phyloP scores from a whole-genome alignment of 2,113 vertebrate species.

The Cichladusa arquata region DNA sequence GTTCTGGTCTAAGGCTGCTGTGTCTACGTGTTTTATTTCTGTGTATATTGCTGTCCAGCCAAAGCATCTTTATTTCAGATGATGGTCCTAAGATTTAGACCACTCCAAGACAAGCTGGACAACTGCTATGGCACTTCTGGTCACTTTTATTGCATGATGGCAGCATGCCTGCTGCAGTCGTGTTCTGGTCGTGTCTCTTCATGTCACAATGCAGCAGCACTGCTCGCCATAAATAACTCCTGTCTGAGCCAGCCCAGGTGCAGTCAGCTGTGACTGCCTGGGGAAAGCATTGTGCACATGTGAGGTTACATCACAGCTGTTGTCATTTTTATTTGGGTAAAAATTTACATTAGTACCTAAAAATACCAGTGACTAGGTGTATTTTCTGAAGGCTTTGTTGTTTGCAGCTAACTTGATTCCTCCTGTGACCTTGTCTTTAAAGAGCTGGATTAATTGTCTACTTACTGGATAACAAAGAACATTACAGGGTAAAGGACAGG shows the following conservation, averaged over 20 bases:
- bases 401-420: background rate
- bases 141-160: background rate
- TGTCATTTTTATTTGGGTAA: background rate
- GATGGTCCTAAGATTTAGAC: background rate
- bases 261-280: background rate
- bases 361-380: background rate
- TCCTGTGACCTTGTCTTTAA: background rate
- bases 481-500: background rate
- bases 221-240: background rate
- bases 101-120: background rate
- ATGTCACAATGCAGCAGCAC: background rate
- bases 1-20: background rate
- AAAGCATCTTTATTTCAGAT: background rate
- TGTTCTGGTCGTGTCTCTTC: background rate
- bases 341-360: background rate
- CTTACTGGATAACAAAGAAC: background rate
- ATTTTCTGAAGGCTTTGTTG: background rate
- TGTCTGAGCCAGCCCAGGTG: background rate
- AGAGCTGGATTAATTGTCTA: background rate
- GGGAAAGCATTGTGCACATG: background rate
- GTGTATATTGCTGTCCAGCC: background rate
- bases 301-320: background rate
- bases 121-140: background rate
- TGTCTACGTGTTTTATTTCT: background rate
- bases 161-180: accelerated